Base-by-base conservation (phyloP, 2,797 vertebrate genomes). In the Paratrypauchen microcephalus region DNA sequence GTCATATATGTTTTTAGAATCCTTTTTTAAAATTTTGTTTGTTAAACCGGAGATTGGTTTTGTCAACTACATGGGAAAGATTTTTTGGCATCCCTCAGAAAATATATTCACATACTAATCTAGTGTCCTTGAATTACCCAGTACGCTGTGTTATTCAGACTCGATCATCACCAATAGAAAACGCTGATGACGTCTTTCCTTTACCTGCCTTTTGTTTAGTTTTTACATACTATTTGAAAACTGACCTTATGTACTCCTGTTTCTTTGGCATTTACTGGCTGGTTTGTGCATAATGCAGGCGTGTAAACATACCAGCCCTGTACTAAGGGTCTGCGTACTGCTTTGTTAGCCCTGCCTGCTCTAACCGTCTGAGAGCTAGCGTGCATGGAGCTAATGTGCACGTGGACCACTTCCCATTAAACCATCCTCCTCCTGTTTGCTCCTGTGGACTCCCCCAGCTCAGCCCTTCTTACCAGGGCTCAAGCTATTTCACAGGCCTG, bases 401-500 rank as follows among this genome's bases (percentile, higher is more conserved):
- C 69, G 64, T 68, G 75, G 82, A 74, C 69, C 77, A 66, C 68
- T 41, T 81, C 73, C 76, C 67, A 77, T 83, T 86, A 82, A 87
- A 83, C 81, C 18, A 50, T 79, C 83, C 52, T 76, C 75, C 60
- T 73, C 71, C 70, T 82, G 70, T 77, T 84, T 74, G 73, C 75
- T 78, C 76, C 77, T 81, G 80, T 74, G 48, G 28, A 57, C 81
- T 83, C 68, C 28, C 66, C 65, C 12, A 52, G 66, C 41, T 83
- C 82, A 86, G 72, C 83, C 81, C 62, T 75, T 45, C 18, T 75
- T 45, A 72, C 71, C 81, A 66, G 70, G 77, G 84, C 87, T 86
- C 74, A 82, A 80, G 77, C 90, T 86, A 76, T 91, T 92, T 84
- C 66, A 85, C 75, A 67, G 75, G 81, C 81, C 78, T 13, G 74